Percentiles rank a stretch among this genome's conserved stretches.
These are phyloP conservation scores for Molorchus minor DNA, from an alignment of 2,888 invertebrate genomes.

Conservation along the genomic window DNA sequence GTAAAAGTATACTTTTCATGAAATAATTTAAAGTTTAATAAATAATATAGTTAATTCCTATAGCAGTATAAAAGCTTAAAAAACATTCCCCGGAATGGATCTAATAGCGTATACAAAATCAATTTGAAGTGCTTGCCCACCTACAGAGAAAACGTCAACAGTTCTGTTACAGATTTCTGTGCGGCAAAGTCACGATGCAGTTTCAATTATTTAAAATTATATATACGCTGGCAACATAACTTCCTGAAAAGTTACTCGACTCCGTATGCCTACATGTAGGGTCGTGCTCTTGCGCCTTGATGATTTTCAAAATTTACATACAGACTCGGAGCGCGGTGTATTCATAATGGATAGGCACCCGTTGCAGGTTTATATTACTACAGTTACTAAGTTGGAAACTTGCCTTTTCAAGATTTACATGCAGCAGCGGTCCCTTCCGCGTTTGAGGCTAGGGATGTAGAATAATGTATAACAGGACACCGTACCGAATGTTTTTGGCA, in stretches of 20 bases:
- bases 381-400: no score
- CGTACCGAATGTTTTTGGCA: no score
- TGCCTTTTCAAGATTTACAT: no score
- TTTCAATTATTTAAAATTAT: slow-evolving; percentile 13
- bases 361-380: no score
- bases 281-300: slow-evolving; percentile 4
- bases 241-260: slow-evolving; percentile 13
- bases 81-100: no score
- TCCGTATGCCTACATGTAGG: not conserved
- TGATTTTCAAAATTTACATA: slow-evolving; percentile 13
- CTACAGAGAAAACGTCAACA: not conserved
- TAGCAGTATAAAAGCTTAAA: no score
- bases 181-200: not conserved
- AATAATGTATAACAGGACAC: no score
- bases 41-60: no score
- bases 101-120: not conserved
- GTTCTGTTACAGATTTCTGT: slow-evolving; percentile 1
- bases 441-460: no score
- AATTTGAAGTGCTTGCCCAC: not conserved
- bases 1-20: no score
- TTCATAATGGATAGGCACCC: not conserved
- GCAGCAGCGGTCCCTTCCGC: no score
- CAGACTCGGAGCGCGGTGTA: not conserved
- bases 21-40: no score
- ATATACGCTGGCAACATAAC: slow-evolving; percentile 3